Conservation (phyloP, 2,888 invertebrate genomes). For the Dorcus parallelipipedus region DNA sequence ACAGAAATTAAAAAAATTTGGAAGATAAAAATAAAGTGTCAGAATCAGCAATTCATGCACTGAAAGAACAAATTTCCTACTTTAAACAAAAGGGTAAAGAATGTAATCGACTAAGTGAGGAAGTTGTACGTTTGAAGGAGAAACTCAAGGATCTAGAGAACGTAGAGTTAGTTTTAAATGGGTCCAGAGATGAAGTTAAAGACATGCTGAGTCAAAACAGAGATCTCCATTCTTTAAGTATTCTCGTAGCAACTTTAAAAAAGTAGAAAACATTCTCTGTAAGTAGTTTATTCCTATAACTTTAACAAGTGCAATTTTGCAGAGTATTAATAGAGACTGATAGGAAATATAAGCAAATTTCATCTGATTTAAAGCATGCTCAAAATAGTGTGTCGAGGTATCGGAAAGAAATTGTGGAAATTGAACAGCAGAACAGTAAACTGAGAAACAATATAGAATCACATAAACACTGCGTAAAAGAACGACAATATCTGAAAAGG, state of each 20-base stretch:
- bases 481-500: slow-evolving; percentile 33
- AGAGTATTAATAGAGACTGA: slow-evolving; percentile 51
- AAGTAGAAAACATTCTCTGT: slow-evolving; percentile 48
- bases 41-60: slow-evolving; percentile 31
- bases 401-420: slow-evolving; percentile 27
- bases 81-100: slow-evolving; percentile 52
- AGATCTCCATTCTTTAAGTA: slow-evolving; percentile 38
- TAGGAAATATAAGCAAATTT: slow-evolving; percentile 46
- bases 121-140: slow-evolving; percentile 55
- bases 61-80: slow-evolving; percentile 56
- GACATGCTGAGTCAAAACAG: slow-evolving; percentile 28
- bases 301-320: background rate
- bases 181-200: slow-evolving; percentile 59
- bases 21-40: slow-evolving; percentile 48
- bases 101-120: slow-evolving; percentile 51
- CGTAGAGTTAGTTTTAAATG: slow-evolving; percentile 58
- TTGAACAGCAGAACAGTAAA: slow-evolving; percentile 27
- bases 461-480: slow-evolving; percentile 26
- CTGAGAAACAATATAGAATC: slow-evolving; percentile 22
- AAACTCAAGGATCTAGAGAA: slow-evolving; percentile 56
- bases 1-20: slow-evolving; percentile 45
- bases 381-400: slow-evolving; percentile 43
- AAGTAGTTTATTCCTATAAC: background rate
- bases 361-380: slow-evolving; percentile 44
- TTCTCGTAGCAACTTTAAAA: slow-evolving; percentile 62